A percentile compares a stretch with the other conserved stretches of the same genome.
These are phyloP conservation scores for Triops longicaudatus DNA, from an alignment of 1,140 invertebrate genomes.

Conservation along the genomic window DNA sequence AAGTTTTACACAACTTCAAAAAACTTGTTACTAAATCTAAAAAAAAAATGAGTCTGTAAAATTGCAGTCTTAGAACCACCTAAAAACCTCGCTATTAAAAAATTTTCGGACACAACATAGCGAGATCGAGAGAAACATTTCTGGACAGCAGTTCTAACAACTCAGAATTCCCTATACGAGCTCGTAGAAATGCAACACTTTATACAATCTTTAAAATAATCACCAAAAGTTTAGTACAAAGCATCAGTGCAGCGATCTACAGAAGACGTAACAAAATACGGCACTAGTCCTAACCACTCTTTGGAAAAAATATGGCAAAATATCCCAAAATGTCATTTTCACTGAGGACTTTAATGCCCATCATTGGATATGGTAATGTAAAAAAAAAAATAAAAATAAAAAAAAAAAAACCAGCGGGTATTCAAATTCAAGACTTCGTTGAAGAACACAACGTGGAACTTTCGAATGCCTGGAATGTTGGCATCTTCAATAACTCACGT, in stretches of 20 bases:
- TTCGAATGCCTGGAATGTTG: neutral
- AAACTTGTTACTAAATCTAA: neutral
- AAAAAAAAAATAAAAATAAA: too few relatives aligned
- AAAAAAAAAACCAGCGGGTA: neutral
- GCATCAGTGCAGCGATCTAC: slow-evolving; percentile 1
- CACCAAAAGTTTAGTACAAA: neutral
- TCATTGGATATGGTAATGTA: neutral
- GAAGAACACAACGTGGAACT: neutral
- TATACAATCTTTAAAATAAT: neutral
- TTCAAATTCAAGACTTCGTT: neutral
- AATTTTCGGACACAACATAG: neutral
- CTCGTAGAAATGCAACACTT: slow-evolving; percentile 17
- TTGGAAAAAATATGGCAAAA: neutral
- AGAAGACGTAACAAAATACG: neutral
- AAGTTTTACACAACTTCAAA: neutral
- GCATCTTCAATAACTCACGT: neutral
- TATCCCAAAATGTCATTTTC: neutral
- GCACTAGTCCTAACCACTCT: neutral
- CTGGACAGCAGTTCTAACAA: neutral
- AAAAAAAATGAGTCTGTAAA: neutral
- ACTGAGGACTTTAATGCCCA: slow-evolving; percentile 11
- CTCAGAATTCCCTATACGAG: neutral
- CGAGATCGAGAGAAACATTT: neutral
- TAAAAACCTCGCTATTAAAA: neutral
- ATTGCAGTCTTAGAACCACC: slow-evolving; percentile 18